A percentile compares a stretch with the other conserved stretches of the same genome.
These are phyloP conservation scores for Neotragus moschatus DNA, from an alignment of 2,113 vertebrate species.

Conservation along the genomic window DNA sequence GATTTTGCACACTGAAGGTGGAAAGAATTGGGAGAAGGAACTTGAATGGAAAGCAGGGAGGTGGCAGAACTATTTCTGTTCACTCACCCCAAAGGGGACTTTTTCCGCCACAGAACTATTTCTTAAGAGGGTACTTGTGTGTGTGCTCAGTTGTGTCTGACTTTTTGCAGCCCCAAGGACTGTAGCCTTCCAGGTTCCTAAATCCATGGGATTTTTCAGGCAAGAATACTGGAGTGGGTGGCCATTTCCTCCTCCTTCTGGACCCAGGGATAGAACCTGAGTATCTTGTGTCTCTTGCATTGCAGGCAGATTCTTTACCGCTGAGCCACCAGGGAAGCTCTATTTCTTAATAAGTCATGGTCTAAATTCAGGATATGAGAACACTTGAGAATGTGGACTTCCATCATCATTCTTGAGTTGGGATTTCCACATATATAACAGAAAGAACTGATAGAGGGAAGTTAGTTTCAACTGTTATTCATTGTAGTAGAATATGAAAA, in stretches of 20 bases:
- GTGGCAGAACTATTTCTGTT: neutral
- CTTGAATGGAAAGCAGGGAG: neutral
- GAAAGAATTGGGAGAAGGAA: neutral
- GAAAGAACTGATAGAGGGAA: neutral
- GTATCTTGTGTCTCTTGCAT: neutral
- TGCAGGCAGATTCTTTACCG: neutral
- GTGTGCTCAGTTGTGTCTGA: neutral
- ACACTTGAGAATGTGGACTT: neutral
- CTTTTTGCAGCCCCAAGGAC: neutral
- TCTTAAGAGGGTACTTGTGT: neutral
- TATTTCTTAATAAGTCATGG: neutral
- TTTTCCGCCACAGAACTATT: neutral
- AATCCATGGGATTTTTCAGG: neutral
- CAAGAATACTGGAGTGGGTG: neutral
- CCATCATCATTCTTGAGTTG: neutral
- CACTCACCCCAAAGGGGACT: neutral
- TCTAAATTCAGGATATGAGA: neutral
- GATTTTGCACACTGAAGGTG: neutral
- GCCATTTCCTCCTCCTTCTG: neutral
- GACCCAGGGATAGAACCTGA: neutral
- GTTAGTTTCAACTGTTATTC: neutral
- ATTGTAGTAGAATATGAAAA: neutral
- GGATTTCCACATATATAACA: neutral
- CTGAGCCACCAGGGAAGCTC: neutral
- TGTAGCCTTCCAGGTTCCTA: neutral